Evolutionary conservation across 2,113 vertebrate species (phyloP), one percentile per base, ranked within the genome.

Genomic region (Oenanthe melanoleuca): DNA sequence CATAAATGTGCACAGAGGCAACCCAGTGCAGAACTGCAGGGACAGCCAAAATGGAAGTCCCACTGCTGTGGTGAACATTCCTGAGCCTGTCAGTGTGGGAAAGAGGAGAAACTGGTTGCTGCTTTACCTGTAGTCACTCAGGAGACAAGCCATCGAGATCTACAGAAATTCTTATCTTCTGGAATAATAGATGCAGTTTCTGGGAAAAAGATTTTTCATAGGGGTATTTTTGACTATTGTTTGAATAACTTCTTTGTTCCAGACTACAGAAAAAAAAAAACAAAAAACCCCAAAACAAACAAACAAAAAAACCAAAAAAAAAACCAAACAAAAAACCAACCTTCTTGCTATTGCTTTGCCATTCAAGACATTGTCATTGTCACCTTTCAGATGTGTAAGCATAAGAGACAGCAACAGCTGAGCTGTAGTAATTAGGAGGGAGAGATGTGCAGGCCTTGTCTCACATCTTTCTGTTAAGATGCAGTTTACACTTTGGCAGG

Each of bases 361-460:
- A 64, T 86, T 90, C 75, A 80, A 95, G 91, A 86, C 69, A 37
- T 37, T 92, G 88, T 96, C 96, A 94, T 90, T 86, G 88, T 95
- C 94, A 95, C 88, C 88, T 93, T 84, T 95, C 92, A 95, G 88
- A 93, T 93, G 64, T 93, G 64, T 96, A 95, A 95, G 82, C 11
- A 2, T 74, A 92, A 67, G 91, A 96, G 96, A 97, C 95, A 96
- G 96, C 92, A 93, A 92, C 96, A 97, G 94, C 95, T 95, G 95
- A 96, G 94, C 83, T 91, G 83, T 2, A 20, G 94, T 93, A 97
- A 97, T 97, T 96, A 97, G 92, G 72, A 93, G 38, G 60, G 14
- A 94, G 69, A 93, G 92, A 92, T 92, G 88, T 56, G 56, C 88
- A 83, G 82, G 64, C 83, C 86, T 86, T 71, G 69, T 86, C 88